Evolutionary conservation across 2,113 vertebrate species (phyloP).

Genomic region (Hippoglossus stenolepis): DNA sequence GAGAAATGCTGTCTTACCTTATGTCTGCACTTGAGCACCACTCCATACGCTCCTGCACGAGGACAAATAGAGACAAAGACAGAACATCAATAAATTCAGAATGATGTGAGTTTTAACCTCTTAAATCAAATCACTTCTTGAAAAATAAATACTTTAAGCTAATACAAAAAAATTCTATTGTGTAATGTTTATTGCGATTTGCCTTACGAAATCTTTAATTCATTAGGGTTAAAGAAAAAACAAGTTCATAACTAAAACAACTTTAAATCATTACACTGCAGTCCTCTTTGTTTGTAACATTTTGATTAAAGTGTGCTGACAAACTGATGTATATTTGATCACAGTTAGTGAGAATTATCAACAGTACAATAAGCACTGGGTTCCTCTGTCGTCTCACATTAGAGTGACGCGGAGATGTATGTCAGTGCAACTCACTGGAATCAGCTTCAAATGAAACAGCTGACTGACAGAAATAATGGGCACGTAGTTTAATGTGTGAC

Average conservation of each 20-base stretch:
- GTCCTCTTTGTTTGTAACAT: constrained; percentile 5
- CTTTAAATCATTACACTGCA: too few relatives aligned
- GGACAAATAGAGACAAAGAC: constrained; percentile 11
- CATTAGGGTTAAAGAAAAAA: too few relatives aligned
- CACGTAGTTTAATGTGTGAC: constrained; percentile 12
- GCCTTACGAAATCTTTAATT: too few relatives aligned
- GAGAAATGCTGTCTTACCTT: constrained; percentile 87
- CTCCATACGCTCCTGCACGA: constrained; percentile 95
- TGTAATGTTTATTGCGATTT: too few relatives aligned
- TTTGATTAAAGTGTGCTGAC: constrained; percentile 13
- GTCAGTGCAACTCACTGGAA: constrained; percentile 25
- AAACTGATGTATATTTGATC: constrained; percentile 32
- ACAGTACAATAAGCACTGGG: background rate
- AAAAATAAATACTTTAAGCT: too few relatives aligned
- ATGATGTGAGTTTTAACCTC: background rate
- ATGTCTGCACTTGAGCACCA: constrained; percentile 99
- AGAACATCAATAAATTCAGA: constrained; percentile 18
- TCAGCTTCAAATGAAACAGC: constrained; percentile 13
- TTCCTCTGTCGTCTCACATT: background rate
- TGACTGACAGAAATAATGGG: constrained; percentile 15
- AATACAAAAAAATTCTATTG: too few relatives aligned
- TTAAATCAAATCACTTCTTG: background rate
- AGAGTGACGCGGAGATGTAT: background rate
- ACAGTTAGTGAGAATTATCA: constrained; percentile 13
- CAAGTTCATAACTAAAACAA: too few relatives aligned